A percentile compares a stretch with the other conserved stretches of the same genome.
Evolutionary conservation across 2,888 invertebrate species (phyloP).

Genomic region (Macrosoma leucophasiata): DNA sequence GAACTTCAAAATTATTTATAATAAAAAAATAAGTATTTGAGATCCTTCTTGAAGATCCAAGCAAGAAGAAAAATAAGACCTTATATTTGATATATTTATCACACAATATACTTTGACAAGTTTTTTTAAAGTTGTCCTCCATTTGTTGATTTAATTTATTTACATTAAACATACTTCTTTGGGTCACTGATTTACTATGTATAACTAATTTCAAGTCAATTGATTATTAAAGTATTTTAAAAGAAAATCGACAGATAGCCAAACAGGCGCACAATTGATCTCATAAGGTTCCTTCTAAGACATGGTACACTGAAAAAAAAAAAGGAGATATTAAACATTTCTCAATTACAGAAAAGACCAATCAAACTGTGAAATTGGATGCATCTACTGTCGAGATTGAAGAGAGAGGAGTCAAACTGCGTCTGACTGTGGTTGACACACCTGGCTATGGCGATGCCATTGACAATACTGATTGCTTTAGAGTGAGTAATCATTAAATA

Average conservation of each 20-base stretch:
- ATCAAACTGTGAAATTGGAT: conserved; percentile 94
- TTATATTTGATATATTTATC: too few species aligned
- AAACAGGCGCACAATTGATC: too few species aligned
- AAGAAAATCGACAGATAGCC: too few species aligned
- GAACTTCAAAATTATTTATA: too few species aligned
- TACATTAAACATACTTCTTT: conserved; percentile 1
- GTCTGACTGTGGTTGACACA: conserved; percentile 95
- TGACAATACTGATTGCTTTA: conserved; percentile 95
- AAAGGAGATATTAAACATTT: too few species aligned
- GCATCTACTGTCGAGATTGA: conserved; percentile 98
- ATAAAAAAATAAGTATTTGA: too few species aligned
- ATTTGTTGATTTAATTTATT: not conserved
- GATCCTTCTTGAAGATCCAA: too few species aligned
- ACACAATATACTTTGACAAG: not conserved
- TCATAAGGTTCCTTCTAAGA: too few species aligned
- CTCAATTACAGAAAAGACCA: conserved; percentile 83
- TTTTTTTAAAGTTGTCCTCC: too few species aligned
- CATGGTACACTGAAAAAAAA: too few species aligned
- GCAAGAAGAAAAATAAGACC: too few species aligned
- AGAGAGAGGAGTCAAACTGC: conserved; percentile 94
- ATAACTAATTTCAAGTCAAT: not conserved
- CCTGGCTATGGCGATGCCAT: conserved; percentile 98
- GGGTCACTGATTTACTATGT: not conserved
- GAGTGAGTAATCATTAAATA: too few species aligned
- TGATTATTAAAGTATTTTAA: not conserved